These are phyloP conservation scores for Drosophila atroscutellata DNA, from an alignment of 2,888 invertebrate genomes.

Conservation along the genomic window DNA sequence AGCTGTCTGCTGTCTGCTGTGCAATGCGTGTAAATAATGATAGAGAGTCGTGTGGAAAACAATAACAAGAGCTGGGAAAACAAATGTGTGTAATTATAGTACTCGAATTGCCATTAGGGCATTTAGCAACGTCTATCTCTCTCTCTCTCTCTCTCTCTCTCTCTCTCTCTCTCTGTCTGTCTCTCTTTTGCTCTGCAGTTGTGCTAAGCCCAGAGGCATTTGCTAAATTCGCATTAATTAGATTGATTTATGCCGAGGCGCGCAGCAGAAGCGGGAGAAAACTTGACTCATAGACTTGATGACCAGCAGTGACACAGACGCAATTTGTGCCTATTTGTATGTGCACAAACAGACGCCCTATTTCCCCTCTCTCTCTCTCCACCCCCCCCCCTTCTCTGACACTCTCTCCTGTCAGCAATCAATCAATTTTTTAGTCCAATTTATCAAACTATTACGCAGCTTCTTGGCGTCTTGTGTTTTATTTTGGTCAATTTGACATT, in stretches of 20 bases:
- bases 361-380: constrained; percentile 1
- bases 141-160: not conserved
- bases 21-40: constrained; percentile 58
- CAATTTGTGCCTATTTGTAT: constrained; percentile 54
- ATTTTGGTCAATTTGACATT: constrained; percentile 48
- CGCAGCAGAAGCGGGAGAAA: constrained; percentile 23
- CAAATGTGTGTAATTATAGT: constrained; percentile 71
- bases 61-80: constrained; percentile 27
- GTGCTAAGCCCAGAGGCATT: constrained; percentile 31
- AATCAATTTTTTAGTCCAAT: constrained; percentile 77
- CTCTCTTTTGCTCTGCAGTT: not conserved
- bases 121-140: constrained; percentile 9
- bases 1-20: constrained; percentile 12
- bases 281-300: constrained; percentile 66
- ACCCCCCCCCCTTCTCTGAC: not conserved
- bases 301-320: constrained; percentile 50
- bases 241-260: constrained; percentile 75
- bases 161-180: not conserved
- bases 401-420: constrained; percentile 40
- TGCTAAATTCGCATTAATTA: constrained; percentile 78
- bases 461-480: constrained; percentile 14
- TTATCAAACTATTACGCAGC: constrained; percentile 75
- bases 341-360: constrained; percentile 39
- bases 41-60: constrained; percentile 37
- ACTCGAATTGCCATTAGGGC: constrained; percentile 68